Conservation (phyloP, 2,888 invertebrate species). For the Chrysomela aeneicollis region DNA sequence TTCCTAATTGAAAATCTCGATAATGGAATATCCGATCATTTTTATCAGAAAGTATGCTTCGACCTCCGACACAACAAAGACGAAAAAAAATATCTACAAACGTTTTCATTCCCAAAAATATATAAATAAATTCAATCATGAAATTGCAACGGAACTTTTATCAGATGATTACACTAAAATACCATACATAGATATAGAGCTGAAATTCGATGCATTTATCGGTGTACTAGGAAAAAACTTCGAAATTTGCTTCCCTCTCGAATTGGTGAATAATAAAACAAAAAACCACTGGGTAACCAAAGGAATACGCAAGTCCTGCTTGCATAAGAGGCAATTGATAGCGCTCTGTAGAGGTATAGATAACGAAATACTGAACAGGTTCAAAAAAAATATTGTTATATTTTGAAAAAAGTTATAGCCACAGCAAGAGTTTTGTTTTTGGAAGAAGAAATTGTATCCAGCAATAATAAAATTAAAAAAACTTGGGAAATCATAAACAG, state of each 20-base stretch:
- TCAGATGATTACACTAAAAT: constrained; percentile 14
- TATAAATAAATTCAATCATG: constrained; percentile 12
- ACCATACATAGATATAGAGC: not conserved
- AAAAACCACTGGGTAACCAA: too few species aligned
- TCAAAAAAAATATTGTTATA: not conserved
- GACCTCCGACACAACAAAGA: not conserved
- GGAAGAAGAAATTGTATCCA: too few species aligned
- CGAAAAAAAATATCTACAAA: constrained; percentile 6
- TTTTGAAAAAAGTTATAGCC: too few species aligned
- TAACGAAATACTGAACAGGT: not conserved
- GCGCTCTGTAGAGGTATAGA: not conserved
- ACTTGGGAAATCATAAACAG: constrained; percentile 12
- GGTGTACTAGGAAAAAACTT: constrained; percentile 11
- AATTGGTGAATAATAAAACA: too few species aligned
- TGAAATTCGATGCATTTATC: constrained; percentile 12
- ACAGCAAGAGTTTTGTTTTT: too few species aligned
- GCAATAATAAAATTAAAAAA: too few species aligned
- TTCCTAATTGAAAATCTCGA: not conserved
- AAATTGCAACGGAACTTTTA: constrained; percentile 11
- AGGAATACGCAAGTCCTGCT: too few species aligned
- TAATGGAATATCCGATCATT: not conserved
- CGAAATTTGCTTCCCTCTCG: too few species aligned
- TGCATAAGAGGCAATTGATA: not conserved
- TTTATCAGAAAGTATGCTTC: not conserved
- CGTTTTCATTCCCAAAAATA: constrained; percentile 13